Percentiles rank a stretch among this genome's conserved stretches.
phyloP scores from a whole-genome alignment of 2,797 vertebrate species.

The Harpagifer antarcticus region DNA sequence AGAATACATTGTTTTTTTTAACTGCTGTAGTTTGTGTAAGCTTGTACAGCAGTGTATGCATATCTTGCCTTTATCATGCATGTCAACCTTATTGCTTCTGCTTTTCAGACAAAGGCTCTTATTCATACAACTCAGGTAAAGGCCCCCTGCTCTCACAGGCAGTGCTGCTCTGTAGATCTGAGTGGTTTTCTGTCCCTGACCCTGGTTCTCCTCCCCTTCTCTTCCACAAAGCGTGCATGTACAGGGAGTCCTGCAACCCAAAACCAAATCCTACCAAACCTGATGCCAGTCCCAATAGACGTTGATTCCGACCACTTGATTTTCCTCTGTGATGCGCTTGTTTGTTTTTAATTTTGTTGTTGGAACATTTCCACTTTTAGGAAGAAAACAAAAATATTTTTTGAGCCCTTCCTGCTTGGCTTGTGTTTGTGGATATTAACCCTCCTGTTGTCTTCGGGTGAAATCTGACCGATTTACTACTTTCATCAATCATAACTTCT shows the following conservation, averaged over 20 bases:
- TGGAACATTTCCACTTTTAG: constrained; percentile 29
- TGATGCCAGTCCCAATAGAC: constrained; percentile 16
- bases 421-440: constrained; percentile 62
- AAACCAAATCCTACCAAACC: constrained; percentile 36
- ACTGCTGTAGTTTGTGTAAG: not conserved
- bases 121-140: constrained; percentile 97
- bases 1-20: not conserved
- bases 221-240: constrained; percentile 39
- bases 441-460: too few relatives aligned
- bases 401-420: constrained; percentile 44
- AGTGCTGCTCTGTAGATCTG: constrained; percentile 59
- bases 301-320: constrained; percentile 41
- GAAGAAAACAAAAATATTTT: constrained; percentile 1
- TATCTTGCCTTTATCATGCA: constrained; percentile 36
- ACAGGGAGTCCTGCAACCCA: constrained; percentile 42
- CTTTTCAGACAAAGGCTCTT: constrained; percentile 95
- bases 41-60: not conserved
- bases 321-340: constrained; percentile 56
- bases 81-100: constrained; percentile 85
- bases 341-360: constrained; percentile 35
- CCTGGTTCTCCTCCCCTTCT: constrained; percentile 37
- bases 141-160: constrained; percentile 70
- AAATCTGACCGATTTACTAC: too few relatives aligned
- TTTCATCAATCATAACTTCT: too few relatives aligned
- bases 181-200: constrained; percentile 65